phyloP scores from a whole-genome alignment of 2,888 invertebrate species.

The Cantharis rustica region DNA sequence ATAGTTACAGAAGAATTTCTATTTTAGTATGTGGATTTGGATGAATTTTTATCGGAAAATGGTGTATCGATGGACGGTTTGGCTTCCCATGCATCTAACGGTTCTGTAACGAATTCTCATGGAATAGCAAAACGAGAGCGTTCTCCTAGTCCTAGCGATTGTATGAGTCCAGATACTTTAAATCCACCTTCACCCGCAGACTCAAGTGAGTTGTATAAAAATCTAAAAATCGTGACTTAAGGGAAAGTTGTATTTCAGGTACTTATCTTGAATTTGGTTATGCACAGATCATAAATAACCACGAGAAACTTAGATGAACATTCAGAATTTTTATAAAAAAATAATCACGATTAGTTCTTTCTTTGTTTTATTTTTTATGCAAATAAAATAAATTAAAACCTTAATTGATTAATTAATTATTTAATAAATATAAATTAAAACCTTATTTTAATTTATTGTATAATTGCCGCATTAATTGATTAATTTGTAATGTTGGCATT shows the following conservation, averaged over 20 bases:
- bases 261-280: not conserved
- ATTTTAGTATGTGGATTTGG: constrained; percentile 92
- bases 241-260: constrained; percentile 3
- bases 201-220: constrained; percentile 71
- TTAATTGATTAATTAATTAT: too few relatives aligned
- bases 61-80: constrained; percentile 85
- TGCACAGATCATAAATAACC: not conserved
- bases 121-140: constrained; percentile 84
- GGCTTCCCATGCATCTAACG: constrained; percentile 63
- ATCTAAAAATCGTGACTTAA: not conserved
- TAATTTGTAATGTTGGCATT: not conserved
- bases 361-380: not conserved
- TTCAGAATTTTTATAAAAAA: not conserved
- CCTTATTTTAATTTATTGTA: too few relatives aligned
- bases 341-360: not conserved
- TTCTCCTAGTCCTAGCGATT: constrained; percentile 85
- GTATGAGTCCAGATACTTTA: constrained; percentile 87
- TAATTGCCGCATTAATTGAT: too few relatives aligned
- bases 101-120: constrained; percentile 64
- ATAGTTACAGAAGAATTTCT: constrained; percentile 9
- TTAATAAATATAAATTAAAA: too few relatives aligned
- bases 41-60: constrained; percentile 95
- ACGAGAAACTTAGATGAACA: not conserved
- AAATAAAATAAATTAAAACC: not conserved
- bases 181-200: constrained; percentile 90